Conservation (phyloP, 1,140 invertebrate genomes). For the Papilio dardanus region DNA sequence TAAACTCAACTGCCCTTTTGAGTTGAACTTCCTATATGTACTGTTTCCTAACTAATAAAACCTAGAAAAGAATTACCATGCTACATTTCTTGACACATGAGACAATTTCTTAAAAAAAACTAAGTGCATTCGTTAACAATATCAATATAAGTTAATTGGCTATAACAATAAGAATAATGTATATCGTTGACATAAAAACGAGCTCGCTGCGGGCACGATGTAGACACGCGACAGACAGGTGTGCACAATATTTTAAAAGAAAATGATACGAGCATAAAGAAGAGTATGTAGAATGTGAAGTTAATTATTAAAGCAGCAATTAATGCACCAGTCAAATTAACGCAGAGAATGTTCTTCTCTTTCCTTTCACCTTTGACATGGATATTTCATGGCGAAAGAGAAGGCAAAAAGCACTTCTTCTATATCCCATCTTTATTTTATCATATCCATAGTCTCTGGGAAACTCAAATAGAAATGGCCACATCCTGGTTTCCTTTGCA, state of each 20-base stretch:
- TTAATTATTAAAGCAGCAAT: background rate
- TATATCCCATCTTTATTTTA: background rate
- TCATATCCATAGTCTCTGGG: too few relatives aligned
- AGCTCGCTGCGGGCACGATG: background rate
- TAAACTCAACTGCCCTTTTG: too few relatives aligned
- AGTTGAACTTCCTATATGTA: too few relatives aligned
- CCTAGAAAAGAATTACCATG: too few relatives aligned
- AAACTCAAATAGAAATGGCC: too few relatives aligned
- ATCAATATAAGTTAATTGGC: slow-evolving; percentile 30
- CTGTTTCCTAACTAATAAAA: too few relatives aligned
- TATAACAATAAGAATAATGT: background rate
- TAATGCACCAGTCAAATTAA: background rate
- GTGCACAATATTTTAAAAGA: background rate
- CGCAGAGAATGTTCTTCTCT: too few relatives aligned
- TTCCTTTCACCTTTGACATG: background rate
- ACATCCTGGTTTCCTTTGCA: too few relatives aligned
- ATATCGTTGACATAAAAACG: background rate
- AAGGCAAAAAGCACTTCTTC: background rate
- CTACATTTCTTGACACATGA: background rate
- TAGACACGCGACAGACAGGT: slow-evolving; percentile 13
- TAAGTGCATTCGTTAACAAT: background rate
- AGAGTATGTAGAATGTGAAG: background rate
- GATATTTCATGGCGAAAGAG: background rate
- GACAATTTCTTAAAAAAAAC: slow-evolving; percentile 22
- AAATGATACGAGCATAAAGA: background rate